A percentile compares a stretch with the other conserved stretches of the same genome.
phyloP scores from a whole-genome alignment of 2,113 vertebrate species.

The Panurus biarmicus region DNA sequence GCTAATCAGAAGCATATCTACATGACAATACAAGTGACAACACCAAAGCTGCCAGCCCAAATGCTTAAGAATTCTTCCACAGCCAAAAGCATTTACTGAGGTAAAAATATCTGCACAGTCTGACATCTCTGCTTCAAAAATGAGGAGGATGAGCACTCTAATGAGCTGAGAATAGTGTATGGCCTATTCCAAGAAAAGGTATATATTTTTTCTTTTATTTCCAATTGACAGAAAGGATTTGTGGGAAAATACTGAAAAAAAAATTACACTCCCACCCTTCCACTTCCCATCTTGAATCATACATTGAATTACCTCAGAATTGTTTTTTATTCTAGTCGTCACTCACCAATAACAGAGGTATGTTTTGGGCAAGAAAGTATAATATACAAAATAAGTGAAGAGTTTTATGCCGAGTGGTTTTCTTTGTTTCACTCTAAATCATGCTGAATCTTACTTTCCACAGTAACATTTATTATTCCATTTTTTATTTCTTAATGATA shows the following conservation, averaged over 20 bases:
- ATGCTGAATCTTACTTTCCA: neutral
- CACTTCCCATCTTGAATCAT: neutral
- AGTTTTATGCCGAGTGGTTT: neutral
- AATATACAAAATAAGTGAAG: neutral
- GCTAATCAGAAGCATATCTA: conserved; percentile 7
- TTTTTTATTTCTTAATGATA: neutral
- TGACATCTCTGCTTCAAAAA: conserved; percentile 41
- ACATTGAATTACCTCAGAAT: neutral
- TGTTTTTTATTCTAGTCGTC: neutral
- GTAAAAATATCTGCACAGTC: conserved; percentile 33
- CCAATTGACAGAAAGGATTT: neutral
- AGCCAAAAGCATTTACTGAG: neutral
- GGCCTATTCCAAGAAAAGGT: neutral
- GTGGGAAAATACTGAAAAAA: neutral
- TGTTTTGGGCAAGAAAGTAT: neutral
- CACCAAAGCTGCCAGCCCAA: conserved; percentile 16
- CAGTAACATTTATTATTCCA: accelerated
- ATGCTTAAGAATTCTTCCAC: conserved; percentile 2
- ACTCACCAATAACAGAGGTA: neutral
- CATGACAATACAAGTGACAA: conserved; percentile 16
- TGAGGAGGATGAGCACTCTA: neutral
- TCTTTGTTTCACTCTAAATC: neutral
- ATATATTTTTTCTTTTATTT: neutral
- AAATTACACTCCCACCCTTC: accelerated
- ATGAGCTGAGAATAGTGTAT: neutral